These are phyloP conservation scores for Pyrocoelia pectoralis DNA, from an alignment of 2,888 invertebrate species.

Conservation along the genomic window DNA sequence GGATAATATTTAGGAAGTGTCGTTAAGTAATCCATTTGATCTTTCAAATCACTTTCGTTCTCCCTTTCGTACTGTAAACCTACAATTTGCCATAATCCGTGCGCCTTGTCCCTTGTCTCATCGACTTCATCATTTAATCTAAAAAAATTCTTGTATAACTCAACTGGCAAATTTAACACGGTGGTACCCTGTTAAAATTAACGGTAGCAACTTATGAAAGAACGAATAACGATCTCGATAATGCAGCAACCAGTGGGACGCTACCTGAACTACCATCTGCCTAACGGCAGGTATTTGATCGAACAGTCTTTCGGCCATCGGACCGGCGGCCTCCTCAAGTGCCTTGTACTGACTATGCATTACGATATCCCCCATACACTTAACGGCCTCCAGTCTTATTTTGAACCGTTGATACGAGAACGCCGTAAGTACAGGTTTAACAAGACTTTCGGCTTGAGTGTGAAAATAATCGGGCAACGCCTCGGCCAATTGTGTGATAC, in stretches of 20 bases:
- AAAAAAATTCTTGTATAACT: no score
- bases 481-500: slow-evolving; percentile 71
- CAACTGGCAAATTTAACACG: not conserved
- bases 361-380: slow-evolving; percentile 73
- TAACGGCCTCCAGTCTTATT: slow-evolving; percentile 77
- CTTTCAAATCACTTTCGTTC: slow-evolving; percentile 87
- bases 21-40: slow-evolving; percentile 79
- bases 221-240: slow-evolving; percentile 89
- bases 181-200: slow-evolving; percentile 79
- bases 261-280: slow-evolving; percentile 76
- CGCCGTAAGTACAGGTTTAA: slow-evolving; percentile 76
- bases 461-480: slow-evolving; percentile 76
- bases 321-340: slow-evolving; percentile 72
- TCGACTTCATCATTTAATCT: slow-evolving; percentile 82
- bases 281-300: slow-evolving; percentile 84
- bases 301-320: slow-evolving; percentile 88
- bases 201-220: slow-evolving; percentile 85
- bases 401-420: slow-evolving; percentile 85
- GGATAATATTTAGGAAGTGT: slow-evolving; percentile 79
- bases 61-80: slow-evolving; percentile 84
- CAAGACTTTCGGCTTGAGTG: slow-evolving; percentile 74
- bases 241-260: slow-evolving; percentile 79
- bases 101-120: slow-evolving; percentile 72
- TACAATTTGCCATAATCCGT: slow-evolving; percentile 72
- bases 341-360: slow-evolving; percentile 63